Percentiles rank a stretch among this genome's conserved stretches.
Conservation (phyloP, 1,140 invertebrate species). For the Cepaea nemoralis region DNA sequence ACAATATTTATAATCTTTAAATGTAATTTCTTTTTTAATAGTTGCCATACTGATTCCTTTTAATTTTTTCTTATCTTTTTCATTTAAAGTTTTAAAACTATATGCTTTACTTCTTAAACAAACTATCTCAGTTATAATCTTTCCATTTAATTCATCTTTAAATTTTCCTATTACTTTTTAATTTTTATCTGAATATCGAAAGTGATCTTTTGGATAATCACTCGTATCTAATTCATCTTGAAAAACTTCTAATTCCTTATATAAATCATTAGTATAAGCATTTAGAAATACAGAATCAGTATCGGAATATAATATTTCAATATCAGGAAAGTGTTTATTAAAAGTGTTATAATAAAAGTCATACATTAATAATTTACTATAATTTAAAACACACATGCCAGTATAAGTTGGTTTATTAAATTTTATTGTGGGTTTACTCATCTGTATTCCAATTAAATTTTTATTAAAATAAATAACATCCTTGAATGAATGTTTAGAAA, state of each 20-base stretch:
- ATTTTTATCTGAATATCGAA: not conserved
- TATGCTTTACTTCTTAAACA: conserved; percentile 14
- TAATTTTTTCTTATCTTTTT: conserved; percentile 13
- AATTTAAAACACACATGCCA: not conserved
- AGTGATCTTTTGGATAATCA: too few relatives aligned
- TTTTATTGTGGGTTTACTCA: not conserved
- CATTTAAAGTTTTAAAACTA: conserved; percentile 16
- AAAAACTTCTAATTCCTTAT: conserved; percentile 21
- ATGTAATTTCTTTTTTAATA: not conserved
- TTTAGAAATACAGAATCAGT: conserved; percentile 21
- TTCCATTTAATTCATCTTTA: conserved; percentile 24
- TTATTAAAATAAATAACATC: not conserved
- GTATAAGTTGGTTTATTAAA: conserved; percentile 8
- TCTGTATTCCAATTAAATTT: conserved; percentile 1
- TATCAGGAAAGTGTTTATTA: conserved; percentile 22
- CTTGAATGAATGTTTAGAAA: conserved; percentile 4
- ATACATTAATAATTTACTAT: too few relatives aligned
- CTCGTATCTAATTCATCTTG: conserved; percentile 25
- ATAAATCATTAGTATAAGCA: conserved; percentile 31
- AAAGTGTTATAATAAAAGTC: too few relatives aligned
- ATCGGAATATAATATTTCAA: conserved; percentile 31
- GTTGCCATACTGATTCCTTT: conserved; percentile 10
- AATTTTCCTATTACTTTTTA: not conserved
- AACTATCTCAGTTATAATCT: conserved; percentile 13
- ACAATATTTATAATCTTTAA: not conserved